Percentiles rank a stretch among this genome's conserved stretches.
Conservation (phyloP, 2,113 vertebrate species). For the Hoplias malabaricus region DNA sequence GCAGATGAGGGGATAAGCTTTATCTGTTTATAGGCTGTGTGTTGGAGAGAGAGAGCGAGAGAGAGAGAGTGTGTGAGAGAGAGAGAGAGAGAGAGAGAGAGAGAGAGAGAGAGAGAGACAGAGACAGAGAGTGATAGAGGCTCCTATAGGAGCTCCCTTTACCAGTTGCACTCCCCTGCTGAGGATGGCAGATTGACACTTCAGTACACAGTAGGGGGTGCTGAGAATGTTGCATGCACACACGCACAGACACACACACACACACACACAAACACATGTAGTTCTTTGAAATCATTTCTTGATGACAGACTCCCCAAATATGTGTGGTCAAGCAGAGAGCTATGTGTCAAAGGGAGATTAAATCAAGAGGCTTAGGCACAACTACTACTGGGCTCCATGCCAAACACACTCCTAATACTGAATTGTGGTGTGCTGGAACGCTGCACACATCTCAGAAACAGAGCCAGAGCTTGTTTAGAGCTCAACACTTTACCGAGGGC, state of each 20-base stretch:
- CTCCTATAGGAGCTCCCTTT: slow-evolving; percentile 24
- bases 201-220: slow-evolving; percentile 21
- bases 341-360: slow-evolving; percentile 31
- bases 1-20: background rate
- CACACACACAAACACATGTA: background rate
- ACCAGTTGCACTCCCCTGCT: slow-evolving; percentile 11
- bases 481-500: background rate
- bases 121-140: background rate
- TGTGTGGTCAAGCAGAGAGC: slow-evolving; percentile 28
- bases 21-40: slow-evolving; percentile 5
- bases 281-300: background rate
- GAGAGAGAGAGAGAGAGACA: background rate
- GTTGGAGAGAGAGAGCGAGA: background rate
- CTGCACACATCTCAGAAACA: background rate
- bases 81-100: background rate
- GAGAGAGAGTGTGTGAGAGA: background rate
- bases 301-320: background rate
- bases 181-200: slow-evolving; percentile 40
- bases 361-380: slow-evolving; percentile 11
- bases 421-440: background rate
- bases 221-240: background rate
- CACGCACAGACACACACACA: background rate
- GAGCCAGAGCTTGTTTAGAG: background rate
- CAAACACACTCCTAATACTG: slow-evolving; percentile 3
- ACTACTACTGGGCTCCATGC: background rate